phyloP scores from a whole-genome alignment of 2,113 vertebrate species.

The Alectura lathami region DNA sequence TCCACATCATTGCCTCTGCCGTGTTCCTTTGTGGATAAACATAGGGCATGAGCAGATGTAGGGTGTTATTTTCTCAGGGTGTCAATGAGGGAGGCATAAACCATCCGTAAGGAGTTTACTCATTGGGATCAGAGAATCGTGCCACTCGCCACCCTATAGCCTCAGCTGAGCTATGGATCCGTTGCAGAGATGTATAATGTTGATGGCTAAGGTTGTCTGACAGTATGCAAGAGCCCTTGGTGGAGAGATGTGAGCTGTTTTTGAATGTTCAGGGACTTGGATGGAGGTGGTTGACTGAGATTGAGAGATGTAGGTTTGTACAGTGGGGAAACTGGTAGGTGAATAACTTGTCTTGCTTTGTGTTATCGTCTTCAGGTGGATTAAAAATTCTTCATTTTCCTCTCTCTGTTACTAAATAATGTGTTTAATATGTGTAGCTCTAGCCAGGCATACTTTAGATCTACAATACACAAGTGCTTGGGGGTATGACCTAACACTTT shows the following conservation, averaged over 20 bases:
- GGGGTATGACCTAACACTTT: not conserved
- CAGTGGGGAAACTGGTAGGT: not conserved
- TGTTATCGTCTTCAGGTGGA: not conserved
- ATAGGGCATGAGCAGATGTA: not conserved
- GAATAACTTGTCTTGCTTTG: not conserved
- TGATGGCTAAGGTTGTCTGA: not conserved
- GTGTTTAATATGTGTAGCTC: not conserved
- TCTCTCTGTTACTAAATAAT: not conserved
- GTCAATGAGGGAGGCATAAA: not conserved
- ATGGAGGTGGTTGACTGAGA: not conserved
- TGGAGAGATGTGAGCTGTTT: not conserved
- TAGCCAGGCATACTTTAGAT: not conserved
- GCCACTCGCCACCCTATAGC: not conserved
- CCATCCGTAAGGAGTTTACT: not conserved
- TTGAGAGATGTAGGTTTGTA: not conserved
- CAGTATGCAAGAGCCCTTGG: not conserved
- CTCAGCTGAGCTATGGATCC: not conserved
- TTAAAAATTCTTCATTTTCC: not conserved
- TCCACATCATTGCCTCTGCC: not conserved
- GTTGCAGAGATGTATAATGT: not conserved
- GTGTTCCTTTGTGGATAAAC: not conserved
- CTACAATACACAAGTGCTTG: not conserved
- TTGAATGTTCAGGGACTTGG: not conserved
- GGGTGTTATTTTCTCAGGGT: not conserved
- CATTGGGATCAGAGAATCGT: not conserved